These are phyloP conservation scores for Drosophila navojoa DNA, from an alignment of 1,140 invertebrate genomes.

Conservation along the genomic window DNA sequence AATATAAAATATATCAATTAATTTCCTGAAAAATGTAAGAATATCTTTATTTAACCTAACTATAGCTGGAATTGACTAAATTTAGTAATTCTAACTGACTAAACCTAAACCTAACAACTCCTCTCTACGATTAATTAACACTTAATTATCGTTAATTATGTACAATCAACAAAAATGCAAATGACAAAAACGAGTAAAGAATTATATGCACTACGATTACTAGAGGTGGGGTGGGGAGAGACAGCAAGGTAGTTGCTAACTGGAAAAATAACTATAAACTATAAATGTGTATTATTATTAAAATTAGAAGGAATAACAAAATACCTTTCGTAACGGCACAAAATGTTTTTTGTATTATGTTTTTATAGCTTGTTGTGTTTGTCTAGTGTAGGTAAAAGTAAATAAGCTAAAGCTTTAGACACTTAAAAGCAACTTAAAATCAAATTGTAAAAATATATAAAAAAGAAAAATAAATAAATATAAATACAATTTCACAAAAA, in stretches of 20 bases:
- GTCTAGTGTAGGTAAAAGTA: conserved; percentile 32
- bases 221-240: not conserved
- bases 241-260: not conserved
- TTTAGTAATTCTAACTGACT: no score
- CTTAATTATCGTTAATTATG: conserved; percentile 7
- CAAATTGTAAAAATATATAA: not conserved
- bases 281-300: conserved; percentile 17
- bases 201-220: conserved; percentile 6
- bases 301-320: conserved; percentile 39
- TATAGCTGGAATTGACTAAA: no score
- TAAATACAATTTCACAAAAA: conserved; percentile 4
- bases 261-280: conserved; percentile 12
- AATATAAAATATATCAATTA: no score
- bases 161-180: not conserved
- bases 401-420: conserved; percentile 41
- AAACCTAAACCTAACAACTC: no score
- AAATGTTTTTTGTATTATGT: conserved; percentile 30
- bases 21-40: no score
- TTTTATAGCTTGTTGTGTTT: conserved; percentile 12
- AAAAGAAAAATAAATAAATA: conserved; percentile 32
- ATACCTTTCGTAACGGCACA: conserved; percentile 51
- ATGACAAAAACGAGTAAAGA: not conserved
- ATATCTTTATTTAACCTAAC: no score
- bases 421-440: conserved; percentile 57
- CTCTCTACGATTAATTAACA: not conserved